Base-by-base conservation (phyloP, 1,140 invertebrate genomes). In the Lucilia cuprina region DNA sequence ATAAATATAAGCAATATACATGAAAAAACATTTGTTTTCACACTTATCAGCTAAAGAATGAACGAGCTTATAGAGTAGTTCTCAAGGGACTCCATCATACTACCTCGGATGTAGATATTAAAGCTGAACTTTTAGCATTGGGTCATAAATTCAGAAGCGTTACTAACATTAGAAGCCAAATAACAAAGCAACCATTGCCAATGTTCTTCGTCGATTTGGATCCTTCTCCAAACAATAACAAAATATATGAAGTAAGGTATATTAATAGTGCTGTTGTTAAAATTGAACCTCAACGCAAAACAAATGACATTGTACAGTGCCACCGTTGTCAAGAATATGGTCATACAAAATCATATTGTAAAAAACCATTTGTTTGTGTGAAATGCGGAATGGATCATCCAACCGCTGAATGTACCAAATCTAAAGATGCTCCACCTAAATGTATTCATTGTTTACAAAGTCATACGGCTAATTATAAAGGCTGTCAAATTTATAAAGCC, bases 311-410 rank as follows among this genome's bases (percentile, higher is more conserved):
- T 7, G 78, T 82, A 5, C 78, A 82, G 12, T 82, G 41, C 47
- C 21, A 49, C 19, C 35, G 78, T 65, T 74, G 82, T 25, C 82
- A 83, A 83, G 82, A 74, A 74, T 83, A 17, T 65, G 65, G 82
- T 5, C 55, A 34, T 14, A 83, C 17, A 14, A 74, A 83, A 74
- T 50, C 49, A 50, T 50, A 50, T 50, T 30, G 25, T 30, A 30
- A 50, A 50, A 50, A 50, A 50, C 25, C 25, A 30, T 30, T 30
- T 30, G 25, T 30, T 30, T 30, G 25, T 30, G 25, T 30, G 25
- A 30, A 12, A 50, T 50, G 49, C 50, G 2, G 17, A 55, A 55
- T 55, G 12, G 12, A 12, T 55, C 50, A 55, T 12, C 12, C 50
- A 55, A 55, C 12, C 12, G 50, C 17, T 55, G 50, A 55, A 14